Conservation (phyloP, 2,113 vertebrate species). For the Merops nubicus region DNA sequence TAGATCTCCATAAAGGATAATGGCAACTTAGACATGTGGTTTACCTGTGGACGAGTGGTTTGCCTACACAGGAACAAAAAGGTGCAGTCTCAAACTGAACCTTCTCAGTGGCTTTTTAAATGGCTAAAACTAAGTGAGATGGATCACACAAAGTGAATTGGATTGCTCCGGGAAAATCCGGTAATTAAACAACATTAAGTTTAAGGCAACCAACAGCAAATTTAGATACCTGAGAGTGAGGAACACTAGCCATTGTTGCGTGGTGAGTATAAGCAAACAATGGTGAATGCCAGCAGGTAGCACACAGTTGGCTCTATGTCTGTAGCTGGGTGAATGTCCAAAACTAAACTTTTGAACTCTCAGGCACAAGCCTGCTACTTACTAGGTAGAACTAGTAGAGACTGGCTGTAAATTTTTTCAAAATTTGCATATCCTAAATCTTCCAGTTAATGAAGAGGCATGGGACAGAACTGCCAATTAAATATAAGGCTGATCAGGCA, state of each 20-base stretch:
- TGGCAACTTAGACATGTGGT: background rate
- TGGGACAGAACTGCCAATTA: background rate
- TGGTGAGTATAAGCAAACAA: background rate
- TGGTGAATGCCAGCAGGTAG: background rate
- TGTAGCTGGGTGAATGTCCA: background rate
- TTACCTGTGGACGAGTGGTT: background rate
- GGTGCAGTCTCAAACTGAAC: background rate
- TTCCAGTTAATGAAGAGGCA: background rate
- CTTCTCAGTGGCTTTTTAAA: background rate
- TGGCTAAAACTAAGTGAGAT: background rate
- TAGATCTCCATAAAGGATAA: background rate
- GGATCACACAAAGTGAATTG: background rate
- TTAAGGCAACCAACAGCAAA: background rate
- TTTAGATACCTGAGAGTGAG: background rate
- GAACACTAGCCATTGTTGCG: background rate
- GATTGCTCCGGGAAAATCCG: background rate
- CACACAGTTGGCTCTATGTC: background rate
- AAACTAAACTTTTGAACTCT: background rate
- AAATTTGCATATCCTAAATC: background rate
- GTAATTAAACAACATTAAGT: background rate
- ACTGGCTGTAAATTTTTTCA: background rate
- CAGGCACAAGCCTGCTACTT: background rate
- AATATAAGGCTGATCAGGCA: background rate
- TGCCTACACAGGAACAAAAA: background rate
- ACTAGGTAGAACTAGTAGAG: background rate